Percentiles rank a stretch among this genome's conserved stretches.
These are phyloP conservation scores for Stenolophus ochropezus DNA, from an alignment of 2,888 invertebrate species.

Conservation along the genomic window DNA sequence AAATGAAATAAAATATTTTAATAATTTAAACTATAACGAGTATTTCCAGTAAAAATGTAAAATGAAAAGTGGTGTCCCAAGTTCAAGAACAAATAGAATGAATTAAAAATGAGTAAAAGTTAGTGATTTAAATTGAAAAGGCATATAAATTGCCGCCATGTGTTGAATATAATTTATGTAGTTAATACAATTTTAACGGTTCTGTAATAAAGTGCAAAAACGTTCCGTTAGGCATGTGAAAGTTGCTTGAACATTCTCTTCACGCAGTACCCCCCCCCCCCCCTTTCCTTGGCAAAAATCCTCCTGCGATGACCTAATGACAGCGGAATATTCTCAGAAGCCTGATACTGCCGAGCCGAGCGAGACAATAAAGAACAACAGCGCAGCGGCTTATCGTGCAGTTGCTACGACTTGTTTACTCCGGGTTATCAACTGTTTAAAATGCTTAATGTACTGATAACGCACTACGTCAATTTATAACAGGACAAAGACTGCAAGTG, in stretches of 20 bases:
- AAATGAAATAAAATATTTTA: too few relatives aligned
- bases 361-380: background rate
- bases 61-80: too few relatives aligned
- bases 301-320: conserved; percentile 32
- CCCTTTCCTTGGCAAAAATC: background rate
- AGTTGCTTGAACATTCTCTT: background rate
- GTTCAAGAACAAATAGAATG: too few relatives aligned
- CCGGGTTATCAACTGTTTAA: conserved; percentile 1
- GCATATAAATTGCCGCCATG: too few relatives aligned
- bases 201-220: background rate
- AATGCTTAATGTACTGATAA: conserved; percentile 9
- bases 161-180: background rate
- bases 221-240: background rate
- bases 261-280: background rate
- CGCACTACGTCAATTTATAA: background rate
- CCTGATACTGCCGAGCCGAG: too few relatives aligned
- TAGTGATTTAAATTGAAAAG: too few relatives aligned
- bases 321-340: conserved; percentile 29
- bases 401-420: conserved; percentile 20
- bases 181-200: conserved; percentile 4
- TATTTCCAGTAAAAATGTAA: too few relatives aligned
- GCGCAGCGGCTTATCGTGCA: conserved; percentile 2
- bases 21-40: too few relatives aligned
- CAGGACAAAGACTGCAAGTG: background rate
- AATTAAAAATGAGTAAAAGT: too few relatives aligned